Percentiles rank a stretch among this genome's conserved stretches.
phyloP scores from a whole-genome alignment of 2,888 invertebrate genomes.

The Cactoblastis cactorum region DNA sequence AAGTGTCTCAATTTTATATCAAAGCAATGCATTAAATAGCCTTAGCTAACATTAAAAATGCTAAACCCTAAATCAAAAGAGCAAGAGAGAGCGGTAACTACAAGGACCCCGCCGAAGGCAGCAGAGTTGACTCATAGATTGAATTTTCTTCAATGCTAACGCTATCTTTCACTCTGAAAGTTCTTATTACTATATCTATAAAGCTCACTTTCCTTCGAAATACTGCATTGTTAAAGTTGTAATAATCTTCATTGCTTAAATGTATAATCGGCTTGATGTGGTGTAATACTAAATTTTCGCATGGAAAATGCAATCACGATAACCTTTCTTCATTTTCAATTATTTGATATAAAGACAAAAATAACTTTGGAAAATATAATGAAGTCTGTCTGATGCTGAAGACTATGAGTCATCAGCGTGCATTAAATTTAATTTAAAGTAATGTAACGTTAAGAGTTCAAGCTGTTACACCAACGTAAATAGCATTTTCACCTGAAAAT shows the following conservation, averaged over 20 bases:
- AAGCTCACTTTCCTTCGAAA: slow-evolving; percentile 33
- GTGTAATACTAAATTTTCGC: slow-evolving; percentile 55
- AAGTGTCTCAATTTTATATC: too few relatives aligned
- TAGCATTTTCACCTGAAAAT: slow-evolving; percentile 1
- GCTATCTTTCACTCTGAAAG: slow-evolving; percentile 19
- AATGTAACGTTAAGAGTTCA: slow-evolving; percentile 5
- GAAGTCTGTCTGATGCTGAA: too few relatives aligned
- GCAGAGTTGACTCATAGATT: slow-evolving; percentile 43
- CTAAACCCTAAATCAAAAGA: not conserved
- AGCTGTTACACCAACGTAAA: not conserved
- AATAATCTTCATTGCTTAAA: slow-evolving; percentile 53
- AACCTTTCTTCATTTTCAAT: slow-evolving; percentile 27
- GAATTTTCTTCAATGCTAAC: slow-evolving; percentile 51
- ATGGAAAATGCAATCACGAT: slow-evolving; percentile 43
- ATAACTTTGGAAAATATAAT: not conserved
- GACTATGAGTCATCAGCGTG: too few relatives aligned
- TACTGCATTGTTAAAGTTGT: slow-evolving; percentile 29
- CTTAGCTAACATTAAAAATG: not conserved
- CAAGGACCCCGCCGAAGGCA: slow-evolving; percentile 1
- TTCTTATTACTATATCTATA: slow-evolving; percentile 28
- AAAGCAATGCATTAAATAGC: too few relatives aligned
- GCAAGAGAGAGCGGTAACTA: slow-evolving; percentile 3
- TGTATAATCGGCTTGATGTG: slow-evolving; percentile 58
- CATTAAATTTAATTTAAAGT: not conserved
- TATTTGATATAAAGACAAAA: slow-evolving; percentile 22